Evolutionary conservation across 2,797 vertebrate genomes (phyloP).

Genomic region (Tachyglossus aculeatus): DNA sequence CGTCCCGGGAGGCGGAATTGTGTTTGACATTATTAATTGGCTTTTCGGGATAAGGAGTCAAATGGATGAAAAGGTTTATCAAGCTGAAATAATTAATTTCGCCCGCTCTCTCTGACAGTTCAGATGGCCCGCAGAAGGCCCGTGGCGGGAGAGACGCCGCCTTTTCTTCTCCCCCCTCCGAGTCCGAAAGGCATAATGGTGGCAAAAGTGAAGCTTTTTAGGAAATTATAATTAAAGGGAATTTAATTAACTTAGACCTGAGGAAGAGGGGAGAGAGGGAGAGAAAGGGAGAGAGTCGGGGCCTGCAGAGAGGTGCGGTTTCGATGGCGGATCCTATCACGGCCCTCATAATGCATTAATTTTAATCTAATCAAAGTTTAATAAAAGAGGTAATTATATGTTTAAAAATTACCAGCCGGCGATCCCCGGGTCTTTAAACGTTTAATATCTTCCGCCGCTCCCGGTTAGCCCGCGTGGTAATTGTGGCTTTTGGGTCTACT

Average conservation of each 20-base stretch:
- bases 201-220: slow-evolving; percentile 87
- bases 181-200: slow-evolving; percentile 86
- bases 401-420: slow-evolving; percentile 85
- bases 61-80: slow-evolving; percentile 99
- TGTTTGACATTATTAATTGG: slow-evolving; percentile 99
- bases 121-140: slow-evolving; percentile 88
- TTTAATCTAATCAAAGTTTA: slow-evolving; percentile 96
- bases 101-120: slow-evolving; percentile 97
- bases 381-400: slow-evolving; percentile 90
- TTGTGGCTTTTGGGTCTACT: slow-evolving; percentile 73
- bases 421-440: slow-evolving; percentile 74
- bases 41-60: slow-evolving; percentile 98
- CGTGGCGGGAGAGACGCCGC: slow-evolving; percentile 77
- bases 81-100: slow-evolving; percentile 99
- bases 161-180: slow-evolving; percentile 70
- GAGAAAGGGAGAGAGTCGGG: slow-evolving; percentile 88
- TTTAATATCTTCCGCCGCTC: slow-evolving; percentile 69
- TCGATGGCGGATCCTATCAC: slow-evolving; percentile 90
- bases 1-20: slow-evolving; percentile 89
- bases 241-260: slow-evolving; percentile 98
- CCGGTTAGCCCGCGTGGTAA: slow-evolving; percentile 76
- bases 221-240: slow-evolving; percentile 94
- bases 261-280: slow-evolving; percentile 67
- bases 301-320: slow-evolving; percentile 87
- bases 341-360: slow-evolving; percentile 92